phyloP scores from a whole-genome alignment of 37 sponge, comb jelly and placozoan genomes.

The Bolinopsis microptera region DNA sequence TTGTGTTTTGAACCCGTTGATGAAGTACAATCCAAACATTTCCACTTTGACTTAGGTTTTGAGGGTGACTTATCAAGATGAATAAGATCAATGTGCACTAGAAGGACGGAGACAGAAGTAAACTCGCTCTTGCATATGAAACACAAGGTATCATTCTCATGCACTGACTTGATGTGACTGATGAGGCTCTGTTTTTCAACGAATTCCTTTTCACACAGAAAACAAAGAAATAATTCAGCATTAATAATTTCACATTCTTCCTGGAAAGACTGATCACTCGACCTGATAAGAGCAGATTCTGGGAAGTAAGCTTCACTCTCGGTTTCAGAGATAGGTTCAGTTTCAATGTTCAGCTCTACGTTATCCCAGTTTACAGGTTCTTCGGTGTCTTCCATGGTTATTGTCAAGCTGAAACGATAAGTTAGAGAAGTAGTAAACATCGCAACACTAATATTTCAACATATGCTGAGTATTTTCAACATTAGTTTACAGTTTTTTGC shows the following conservation, averaged over 20 bases:
- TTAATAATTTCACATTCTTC: background rate
- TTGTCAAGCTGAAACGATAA: background rate
- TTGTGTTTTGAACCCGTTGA: background rate
- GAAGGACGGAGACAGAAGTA: background rate
- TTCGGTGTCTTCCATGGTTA: background rate
- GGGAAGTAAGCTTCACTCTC: background rate
- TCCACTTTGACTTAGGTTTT: background rate
- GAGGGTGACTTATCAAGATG: background rate
- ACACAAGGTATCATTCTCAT: background rate
- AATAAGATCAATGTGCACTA: background rate
- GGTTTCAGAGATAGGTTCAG: background rate
- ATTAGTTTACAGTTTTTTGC: background rate
- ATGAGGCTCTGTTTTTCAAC: background rate
- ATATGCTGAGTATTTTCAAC: background rate
- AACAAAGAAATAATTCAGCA: background rate
- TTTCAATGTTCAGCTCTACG: conserved; percentile 28
- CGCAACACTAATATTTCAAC: background rate
- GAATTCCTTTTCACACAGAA: background rate
- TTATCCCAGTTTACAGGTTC: conserved; percentile 8
- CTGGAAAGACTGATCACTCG: background rate
- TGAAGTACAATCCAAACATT: background rate
- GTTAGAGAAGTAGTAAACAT: no score
- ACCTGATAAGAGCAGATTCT: background rate
- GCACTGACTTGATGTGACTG: background rate
- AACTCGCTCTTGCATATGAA: background rate